Evolutionary conservation across 2,113 vertebrate genomes (phyloP).

Genomic region (Scomber scombrus): DNA sequence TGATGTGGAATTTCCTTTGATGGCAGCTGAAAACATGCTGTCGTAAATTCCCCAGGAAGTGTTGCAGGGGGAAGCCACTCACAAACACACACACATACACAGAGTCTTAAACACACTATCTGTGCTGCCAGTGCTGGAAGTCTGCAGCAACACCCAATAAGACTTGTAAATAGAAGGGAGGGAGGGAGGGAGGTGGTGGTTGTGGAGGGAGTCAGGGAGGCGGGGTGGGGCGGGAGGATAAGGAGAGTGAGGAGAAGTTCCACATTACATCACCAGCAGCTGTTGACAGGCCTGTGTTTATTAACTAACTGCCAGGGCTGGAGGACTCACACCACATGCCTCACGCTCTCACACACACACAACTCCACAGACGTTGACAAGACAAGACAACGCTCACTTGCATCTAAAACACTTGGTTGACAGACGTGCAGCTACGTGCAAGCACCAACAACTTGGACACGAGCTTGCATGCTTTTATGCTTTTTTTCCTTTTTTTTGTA

Average conservation of each 20-base stretch:
- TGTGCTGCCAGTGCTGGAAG: conserved; percentile 59
- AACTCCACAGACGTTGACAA: conserved; percentile 22
- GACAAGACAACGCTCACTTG: conserved; percentile 24
- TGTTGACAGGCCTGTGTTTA: conserved; percentile 80
- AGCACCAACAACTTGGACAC: background rate
- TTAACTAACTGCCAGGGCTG: conserved; percentile 71
- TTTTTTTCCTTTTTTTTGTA: background rate
- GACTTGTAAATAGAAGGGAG: conserved; percentile 74
- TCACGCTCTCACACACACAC: conserved; percentile 7
- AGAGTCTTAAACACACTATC: conserved; percentile 50
- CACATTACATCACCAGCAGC: conserved; percentile 82
- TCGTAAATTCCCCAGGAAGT: conserved; percentile 64
- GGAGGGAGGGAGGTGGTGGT: conserved; percentile 16
- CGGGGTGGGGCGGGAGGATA: conserved; percentile 60
- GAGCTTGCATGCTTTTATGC: background rate
- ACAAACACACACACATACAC: conserved; percentile 28
- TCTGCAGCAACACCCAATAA: conserved; percentile 74
- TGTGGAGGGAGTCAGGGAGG: conserved; percentile 53
- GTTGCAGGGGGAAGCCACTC: conserved; percentile 32
- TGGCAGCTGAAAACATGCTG: conserved; percentile 71
- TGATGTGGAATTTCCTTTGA: conserved; percentile 74
- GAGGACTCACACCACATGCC: conserved; percentile 54
- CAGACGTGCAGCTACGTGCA: conserved; percentile 1
- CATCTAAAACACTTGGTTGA: background rate
- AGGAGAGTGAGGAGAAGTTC: conserved; percentile 72